Conservation (phyloP, 2,113 vertebrate species). For the Tamias sibiricus region DNA sequence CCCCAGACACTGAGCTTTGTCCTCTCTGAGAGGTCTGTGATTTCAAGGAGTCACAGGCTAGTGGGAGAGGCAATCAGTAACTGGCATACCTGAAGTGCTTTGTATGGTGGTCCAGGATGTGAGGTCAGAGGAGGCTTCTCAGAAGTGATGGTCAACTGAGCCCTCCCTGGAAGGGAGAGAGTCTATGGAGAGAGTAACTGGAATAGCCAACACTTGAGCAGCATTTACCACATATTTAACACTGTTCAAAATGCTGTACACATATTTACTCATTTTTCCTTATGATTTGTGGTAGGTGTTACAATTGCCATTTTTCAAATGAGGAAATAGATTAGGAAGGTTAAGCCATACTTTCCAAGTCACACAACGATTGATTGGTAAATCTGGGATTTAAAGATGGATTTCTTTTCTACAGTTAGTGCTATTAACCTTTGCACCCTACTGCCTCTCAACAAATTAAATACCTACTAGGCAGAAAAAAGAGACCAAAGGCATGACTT, state of each 20-base stretch:
- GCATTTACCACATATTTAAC: not conserved
- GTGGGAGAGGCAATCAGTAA: not conserved
- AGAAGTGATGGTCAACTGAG: not conserved
- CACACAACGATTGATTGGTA: not conserved
- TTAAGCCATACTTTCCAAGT: not conserved
- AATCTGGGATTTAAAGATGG: not conserved
- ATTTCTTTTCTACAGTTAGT: not conserved
- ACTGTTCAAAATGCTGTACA: not conserved
- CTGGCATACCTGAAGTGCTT: not conserved
- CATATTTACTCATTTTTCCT: conserved; percentile 26
- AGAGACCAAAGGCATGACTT: not conserved
- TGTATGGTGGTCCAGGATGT: not conserved
- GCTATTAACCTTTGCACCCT: not conserved
- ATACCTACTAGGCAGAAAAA: not conserved
- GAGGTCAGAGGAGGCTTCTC: not conserved
- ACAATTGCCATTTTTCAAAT: not conserved
- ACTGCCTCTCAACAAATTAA: not conserved
- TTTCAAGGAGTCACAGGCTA: not conserved
- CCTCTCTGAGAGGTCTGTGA: not conserved
- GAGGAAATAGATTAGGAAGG: conserved; percentile 34
- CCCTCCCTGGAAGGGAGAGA: not conserved
- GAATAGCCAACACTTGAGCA: not conserved
- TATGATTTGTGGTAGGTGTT: not conserved
- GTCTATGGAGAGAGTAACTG: not conserved
- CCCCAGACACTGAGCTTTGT: not conserved